Percentiles rank a stretch among this genome's conserved stretches.
phyloP scores from a whole-genome alignment of 2,888 invertebrate species.

The Chloroclysta siterata region DNA sequence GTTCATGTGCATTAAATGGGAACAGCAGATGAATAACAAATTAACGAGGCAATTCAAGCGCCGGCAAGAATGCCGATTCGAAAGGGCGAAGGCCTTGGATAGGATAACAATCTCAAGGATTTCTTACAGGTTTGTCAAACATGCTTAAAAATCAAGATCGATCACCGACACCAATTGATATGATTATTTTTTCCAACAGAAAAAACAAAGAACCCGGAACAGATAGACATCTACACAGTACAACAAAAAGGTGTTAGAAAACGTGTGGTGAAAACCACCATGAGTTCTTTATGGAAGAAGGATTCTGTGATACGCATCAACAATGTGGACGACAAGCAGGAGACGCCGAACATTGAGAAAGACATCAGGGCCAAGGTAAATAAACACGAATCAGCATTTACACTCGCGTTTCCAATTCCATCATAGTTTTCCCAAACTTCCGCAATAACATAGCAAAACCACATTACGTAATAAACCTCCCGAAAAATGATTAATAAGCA shows the following conservation, averaged over 20 bases:
- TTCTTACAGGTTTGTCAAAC: slow-evolving; percentile 38
- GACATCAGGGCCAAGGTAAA: slow-evolving; percentile 88
- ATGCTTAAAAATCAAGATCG: slow-evolving; percentile 33
- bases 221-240: slow-evolving; percentile 88
- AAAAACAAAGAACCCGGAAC: slow-evolving; percentile 90
- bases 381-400: slow-evolving; percentile 38
- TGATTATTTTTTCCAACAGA: slow-evolving; percentile 76
- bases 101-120: slow-evolving; percentile 35
- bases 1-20: slow-evolving; percentile 48
- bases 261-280: slow-evolving; percentile 85
- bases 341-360: slow-evolving; percentile 87
- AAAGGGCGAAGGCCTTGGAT: slow-evolving; percentile 52
- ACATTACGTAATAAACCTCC: slow-evolving; percentile 21
- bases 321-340: slow-evolving; percentile 89
- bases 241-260: slow-evolving; percentile 85
- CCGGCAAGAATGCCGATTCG: slow-evolving; percentile 43
- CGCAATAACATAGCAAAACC: slow-evolving; percentile 15
- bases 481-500: slow-evolving; percentile 30
- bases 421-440: slow-evolving; percentile 23
- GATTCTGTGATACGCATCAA: slow-evolving; percentile 89
- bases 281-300: slow-evolving; percentile 88
- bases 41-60: slow-evolving; percentile 47
- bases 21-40: slow-evolving; percentile 53
- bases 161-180: slow-evolving; percentile 18
- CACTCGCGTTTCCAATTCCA: slow-evolving; percentile 72